phyloP scores from a whole-genome alignment of 2,113 vertebrate species.

The Columba livia region DNA sequence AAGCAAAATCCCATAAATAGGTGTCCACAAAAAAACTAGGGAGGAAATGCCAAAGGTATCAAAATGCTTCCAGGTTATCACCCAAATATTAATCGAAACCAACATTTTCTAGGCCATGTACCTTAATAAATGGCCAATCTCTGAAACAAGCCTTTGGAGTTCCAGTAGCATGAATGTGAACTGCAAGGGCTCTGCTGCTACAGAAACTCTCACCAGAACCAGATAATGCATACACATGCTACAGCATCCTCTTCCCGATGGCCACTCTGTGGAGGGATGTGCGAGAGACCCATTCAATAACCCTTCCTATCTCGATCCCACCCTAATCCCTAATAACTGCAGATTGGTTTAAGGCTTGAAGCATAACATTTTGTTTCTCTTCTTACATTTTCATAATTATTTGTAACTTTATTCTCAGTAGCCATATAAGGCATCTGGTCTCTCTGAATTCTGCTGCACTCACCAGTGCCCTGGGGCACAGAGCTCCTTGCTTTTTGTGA shows the following conservation, averaged over 20 bases:
- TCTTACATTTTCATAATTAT: not conserved
- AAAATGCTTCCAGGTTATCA: not conserved
- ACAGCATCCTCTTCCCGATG: not conserved
- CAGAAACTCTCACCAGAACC: not conserved
- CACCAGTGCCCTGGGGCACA: not conserved
- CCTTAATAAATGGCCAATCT: not conserved
- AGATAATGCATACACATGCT: rapidly evolving
- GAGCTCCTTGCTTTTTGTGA: not conserved
- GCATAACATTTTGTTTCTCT: not conserved
- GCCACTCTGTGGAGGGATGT: not conserved
- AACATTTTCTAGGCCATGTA: not conserved
- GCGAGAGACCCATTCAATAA: not conserved
- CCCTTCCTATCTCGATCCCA: not conserved
- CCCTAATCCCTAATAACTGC: not conserved
- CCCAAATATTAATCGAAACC: not conserved
- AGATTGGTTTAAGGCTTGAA: not conserved
- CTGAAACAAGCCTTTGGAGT: not conserved
- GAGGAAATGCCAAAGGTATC: not conserved
- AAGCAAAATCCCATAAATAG: not conserved
- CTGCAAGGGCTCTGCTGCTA: not conserved
- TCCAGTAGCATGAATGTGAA: not conserved
- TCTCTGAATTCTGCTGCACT: not conserved
- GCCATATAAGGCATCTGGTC: not conserved
- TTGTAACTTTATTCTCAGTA: not conserved
- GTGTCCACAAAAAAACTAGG: not conserved